Percentiles rank a stretch among this genome's conserved stretches.
Conservation (phyloP, 1,140 invertebrate species). For the Rhagoletis zephyria region DNA sequence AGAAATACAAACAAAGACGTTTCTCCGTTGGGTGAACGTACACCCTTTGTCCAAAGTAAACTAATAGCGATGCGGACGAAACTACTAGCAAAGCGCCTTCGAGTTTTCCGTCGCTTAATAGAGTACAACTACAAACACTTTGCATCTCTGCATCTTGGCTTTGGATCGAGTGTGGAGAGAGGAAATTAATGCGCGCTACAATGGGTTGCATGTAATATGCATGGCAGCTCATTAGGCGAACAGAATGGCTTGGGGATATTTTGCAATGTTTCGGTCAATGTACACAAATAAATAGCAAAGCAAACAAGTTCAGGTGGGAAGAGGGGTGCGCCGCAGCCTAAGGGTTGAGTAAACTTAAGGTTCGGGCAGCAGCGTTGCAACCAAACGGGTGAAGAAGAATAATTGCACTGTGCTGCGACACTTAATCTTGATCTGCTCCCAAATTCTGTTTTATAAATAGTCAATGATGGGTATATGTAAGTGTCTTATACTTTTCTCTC, state of each 20-base stretch:
- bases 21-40: not conserved
- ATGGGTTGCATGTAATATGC: slow-evolving; percentile 52
- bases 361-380: no score
- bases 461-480: not conserved
- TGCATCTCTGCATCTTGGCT: not conserved
- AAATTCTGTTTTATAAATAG: not conserved
- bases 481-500: not conserved
- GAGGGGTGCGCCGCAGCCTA: not conserved
- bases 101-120: no score
- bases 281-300: slow-evolving; percentile 9
- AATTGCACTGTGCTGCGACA: not conserved
- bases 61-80: not conserved
- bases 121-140: slow-evolving; percentile 1
- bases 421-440: slow-evolving; percentile 33
- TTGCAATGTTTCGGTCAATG: slow-evolving; percentile 37
- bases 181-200: slow-evolving; percentile 49
- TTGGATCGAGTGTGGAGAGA: not conserved
- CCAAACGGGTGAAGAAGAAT: slow-evolving; percentile 23
- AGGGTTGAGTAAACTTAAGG: not conserved
- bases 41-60: not conserved
- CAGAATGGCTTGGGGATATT: slow-evolving; percentile 53
- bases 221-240: slow-evolving; percentile 53
- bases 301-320: not conserved
- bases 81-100: slow-evolving; percentile 2
- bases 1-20: not conserved